These are phyloP conservation scores for Hyla sarda DNA, from an alignment of 2,113 vertebrate species.

Conservation along the genomic window DNA sequence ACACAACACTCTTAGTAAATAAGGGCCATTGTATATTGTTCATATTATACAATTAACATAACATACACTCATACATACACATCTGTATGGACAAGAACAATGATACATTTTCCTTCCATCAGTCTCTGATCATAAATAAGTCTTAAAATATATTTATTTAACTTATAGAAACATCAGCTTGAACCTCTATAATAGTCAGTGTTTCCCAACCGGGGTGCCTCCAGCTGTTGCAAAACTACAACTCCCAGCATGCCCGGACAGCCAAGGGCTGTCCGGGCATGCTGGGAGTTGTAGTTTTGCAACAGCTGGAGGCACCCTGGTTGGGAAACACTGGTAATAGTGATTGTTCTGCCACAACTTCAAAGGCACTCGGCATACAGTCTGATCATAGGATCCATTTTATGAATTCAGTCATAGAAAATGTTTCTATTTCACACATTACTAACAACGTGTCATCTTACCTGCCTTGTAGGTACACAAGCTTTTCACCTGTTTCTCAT, in stretches of 20 bases:
- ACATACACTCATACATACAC: not conserved
- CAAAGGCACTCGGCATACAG: not conserved
- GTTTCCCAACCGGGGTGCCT: no score
- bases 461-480: slow-evolving; percentile 50
- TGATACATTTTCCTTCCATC: not conserved
- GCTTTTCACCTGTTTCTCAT: slow-evolving; percentile 58
- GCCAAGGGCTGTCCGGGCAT: no score
- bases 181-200: no score
- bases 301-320: no score
- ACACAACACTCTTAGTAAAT: no score
- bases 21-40: not conserved
- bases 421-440: not conserved
- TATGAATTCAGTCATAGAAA: not conserved
- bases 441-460: not conserved
- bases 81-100: not conserved
- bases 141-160: not conserved
- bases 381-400: not conserved
- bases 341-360: not conserved
- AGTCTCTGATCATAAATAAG: not conserved
- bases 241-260: no score
- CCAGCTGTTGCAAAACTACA: no score
- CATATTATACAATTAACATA: not conserved
- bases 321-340: no score
- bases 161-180: not conserved
- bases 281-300: no score